A percentile compares a stretch with the other conserved stretches of the same genome.
Conservation (phyloP, 2,888 invertebrate species). For the Nipponacmea schrenckii region DNA sequence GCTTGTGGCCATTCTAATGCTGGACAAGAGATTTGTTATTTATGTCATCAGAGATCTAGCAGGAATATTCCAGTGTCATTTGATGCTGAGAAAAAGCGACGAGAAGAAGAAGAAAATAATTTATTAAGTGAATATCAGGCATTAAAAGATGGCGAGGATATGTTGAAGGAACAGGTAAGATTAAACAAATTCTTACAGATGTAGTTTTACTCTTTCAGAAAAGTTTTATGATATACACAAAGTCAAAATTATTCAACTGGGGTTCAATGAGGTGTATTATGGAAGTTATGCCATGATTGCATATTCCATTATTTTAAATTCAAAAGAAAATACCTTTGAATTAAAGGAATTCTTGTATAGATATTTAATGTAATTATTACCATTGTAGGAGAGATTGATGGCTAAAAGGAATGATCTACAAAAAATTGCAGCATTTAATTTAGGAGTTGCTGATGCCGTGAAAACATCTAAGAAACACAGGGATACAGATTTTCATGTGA, state of each 20-base stretch:
- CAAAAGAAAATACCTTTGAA: no score
- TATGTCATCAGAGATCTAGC: conserved; percentile 67
- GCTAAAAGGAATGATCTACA: conserved; percentile 61
- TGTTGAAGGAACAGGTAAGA: conserved; percentile 57
- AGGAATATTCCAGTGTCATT: conserved; percentile 67
- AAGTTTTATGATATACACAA: not conserved
- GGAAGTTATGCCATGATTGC: not conserved
- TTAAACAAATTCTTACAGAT: not conserved
- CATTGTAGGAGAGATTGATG: conserved; percentile 57
- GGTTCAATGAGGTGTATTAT: not conserved
- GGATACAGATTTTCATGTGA: conserved; percentile 59
- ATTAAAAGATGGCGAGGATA: conserved; percentile 65
- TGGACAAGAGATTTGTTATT: conserved; percentile 68
- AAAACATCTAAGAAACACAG: conserved; percentile 53
- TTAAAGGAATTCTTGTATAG: no score
- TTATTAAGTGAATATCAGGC: conserved; percentile 65
- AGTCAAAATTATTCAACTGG: not conserved
- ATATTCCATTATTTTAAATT: not conserved
- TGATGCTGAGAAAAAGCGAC: conserved; percentile 55
- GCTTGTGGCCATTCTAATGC: conserved; percentile 63
- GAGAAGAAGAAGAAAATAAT: conserved; percentile 64
- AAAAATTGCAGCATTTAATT: conserved; percentile 66
- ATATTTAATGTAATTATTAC: no score
- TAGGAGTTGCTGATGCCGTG: conserved; percentile 66
- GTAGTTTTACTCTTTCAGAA: no score